A percentile compares a stretch with the other conserved stretches of the same genome.
These are phyloP conservation scores for Gambelia wislizenii DNA, from an alignment of 2,797 vertebrate genomes.

Conservation along the genomic window DNA sequence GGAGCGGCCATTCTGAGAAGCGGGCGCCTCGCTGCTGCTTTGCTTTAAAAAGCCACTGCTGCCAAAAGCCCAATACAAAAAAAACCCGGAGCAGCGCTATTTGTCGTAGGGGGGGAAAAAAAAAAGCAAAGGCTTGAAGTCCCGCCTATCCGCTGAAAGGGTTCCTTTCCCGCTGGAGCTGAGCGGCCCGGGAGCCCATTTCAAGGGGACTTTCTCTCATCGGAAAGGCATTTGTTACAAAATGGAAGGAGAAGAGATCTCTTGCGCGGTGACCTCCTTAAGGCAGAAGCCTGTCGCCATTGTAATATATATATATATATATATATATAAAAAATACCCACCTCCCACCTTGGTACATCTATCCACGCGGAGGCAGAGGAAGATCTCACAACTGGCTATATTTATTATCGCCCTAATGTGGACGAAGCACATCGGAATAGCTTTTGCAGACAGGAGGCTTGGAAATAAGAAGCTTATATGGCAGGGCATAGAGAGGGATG, in stretches of 20 bases:
- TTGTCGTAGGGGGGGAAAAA: not conserved
- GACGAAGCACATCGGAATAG: not conserved
- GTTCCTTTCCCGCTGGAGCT: conserved; percentile 28
- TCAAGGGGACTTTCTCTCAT: conserved; percentile 92
- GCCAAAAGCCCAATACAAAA: too few relatives aligned
- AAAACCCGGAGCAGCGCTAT: not conserved
- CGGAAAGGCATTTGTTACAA: conserved; percentile 86
- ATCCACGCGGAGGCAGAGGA: not conserved
- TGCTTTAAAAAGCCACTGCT: too few relatives aligned
- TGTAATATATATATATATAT: too few relatives aligned
- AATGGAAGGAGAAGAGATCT: conserved; percentile 94
- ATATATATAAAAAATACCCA: too few relatives aligned
- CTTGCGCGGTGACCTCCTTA: conserved; percentile 86
- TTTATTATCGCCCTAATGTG: not conserved
- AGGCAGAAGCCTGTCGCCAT: conserved; percentile 85
- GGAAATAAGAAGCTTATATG: not conserved
- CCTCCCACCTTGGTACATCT: not conserved
- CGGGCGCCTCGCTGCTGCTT: too few relatives aligned
- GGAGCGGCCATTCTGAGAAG: conserved; percentile 75
- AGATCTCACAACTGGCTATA: not conserved
- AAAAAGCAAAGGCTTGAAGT: conserved; percentile 30
- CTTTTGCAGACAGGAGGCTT: conserved; percentile 8
- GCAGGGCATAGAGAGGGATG: not conserved
- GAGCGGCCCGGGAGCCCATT: conserved; percentile 74
- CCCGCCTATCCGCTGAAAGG: conserved; percentile 40